Evolutionary conservation across 2,888 invertebrate genomes (phyloP), one percentile per base, ranked within the genome.

Genomic region (Acanthosepion esculentum): DNA sequence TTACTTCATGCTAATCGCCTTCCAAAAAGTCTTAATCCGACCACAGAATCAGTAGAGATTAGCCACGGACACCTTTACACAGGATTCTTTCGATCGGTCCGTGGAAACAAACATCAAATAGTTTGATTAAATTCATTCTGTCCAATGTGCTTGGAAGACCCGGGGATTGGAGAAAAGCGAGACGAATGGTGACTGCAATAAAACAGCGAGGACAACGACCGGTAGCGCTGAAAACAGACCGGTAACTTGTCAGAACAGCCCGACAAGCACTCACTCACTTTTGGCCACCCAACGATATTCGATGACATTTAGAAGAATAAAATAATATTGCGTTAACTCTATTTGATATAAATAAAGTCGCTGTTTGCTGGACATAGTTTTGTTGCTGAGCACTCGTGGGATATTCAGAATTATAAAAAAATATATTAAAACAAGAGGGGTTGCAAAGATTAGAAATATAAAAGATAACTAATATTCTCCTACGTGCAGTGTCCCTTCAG

Each of bases 31-130:
- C 26, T 78, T 78, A 78, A 78, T 78, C 78, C n/a, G 64, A 64
- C 64, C 64, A 64, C 26, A 64, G 64, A 64, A 12, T 33, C n/a
- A n/a, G 78, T n/a, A 18, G n/a, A 78, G 78, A 78, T 78, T 78
- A 78, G 78, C 78, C 78, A 78, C 18, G 78, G 78, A 78, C 78
- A 78, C 78, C 78, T 78, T 78, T 78, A 15, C 78, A 78, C 78
- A 15, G 78, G n/a, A 78, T 78, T 15, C 78, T n/a, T 78, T 78
- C 78, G n/a, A 33, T 3, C n/a, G 33, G 78, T 78, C 78, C 78
- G 78, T 78, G 78, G 78, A 78, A 78, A 78, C n/a, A 78, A 78
- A 78, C 78, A 78, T 78, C 78, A 78, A 78, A 78, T 78, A 78
- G 78, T 78, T 78, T 78, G 78, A 78, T 78, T 78, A 78, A 78